These are phyloP conservation scores for Epicauta chinensis DNA, from an alignment of 1,140 invertebrate species.

Conservation along the genomic window DNA sequence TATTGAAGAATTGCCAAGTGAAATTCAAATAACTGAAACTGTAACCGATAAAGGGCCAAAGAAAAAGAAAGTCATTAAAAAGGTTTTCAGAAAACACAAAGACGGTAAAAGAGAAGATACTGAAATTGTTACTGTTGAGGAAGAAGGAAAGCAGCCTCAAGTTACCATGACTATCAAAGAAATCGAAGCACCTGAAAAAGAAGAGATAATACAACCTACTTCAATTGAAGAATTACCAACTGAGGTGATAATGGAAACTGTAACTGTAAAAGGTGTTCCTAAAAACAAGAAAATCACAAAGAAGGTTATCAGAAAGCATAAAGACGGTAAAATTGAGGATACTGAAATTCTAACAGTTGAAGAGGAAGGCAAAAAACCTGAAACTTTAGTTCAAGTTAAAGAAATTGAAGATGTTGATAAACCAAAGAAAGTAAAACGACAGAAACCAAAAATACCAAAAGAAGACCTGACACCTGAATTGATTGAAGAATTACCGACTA, in stretches of 20 bases:
- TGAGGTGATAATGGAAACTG: too few species aligned
- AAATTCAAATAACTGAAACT: slow-evolving; percentile 20
- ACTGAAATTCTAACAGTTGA: slow-evolving; percentile 39
- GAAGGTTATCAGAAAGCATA: too few species aligned
- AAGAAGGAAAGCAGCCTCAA: slow-evolving; percentile 34
- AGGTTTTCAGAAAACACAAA: slow-evolving; percentile 33
- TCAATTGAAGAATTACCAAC: slow-evolving; percentile 21
- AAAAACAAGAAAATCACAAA: too few species aligned
- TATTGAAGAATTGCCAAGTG: slow-evolving; percentile 31
- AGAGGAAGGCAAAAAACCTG: not conserved
- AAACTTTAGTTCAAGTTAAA: too few species aligned
- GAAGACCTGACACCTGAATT: too few species aligned
- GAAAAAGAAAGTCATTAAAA: slow-evolving; percentile 42
- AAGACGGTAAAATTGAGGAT: slow-evolving; percentile 21
- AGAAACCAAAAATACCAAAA: slow-evolving; percentile 26
- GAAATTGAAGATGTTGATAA: slow-evolving; percentile 5
- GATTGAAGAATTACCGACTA: slow-evolving; percentile 4
- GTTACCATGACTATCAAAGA: slow-evolving; percentile 34
- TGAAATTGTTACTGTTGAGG: slow-evolving; percentile 36
- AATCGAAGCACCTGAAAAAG: slow-evolving; percentile 40
- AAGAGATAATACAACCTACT: slow-evolving; percentile 13
- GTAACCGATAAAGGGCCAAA: not conserved
- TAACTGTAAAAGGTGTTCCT: too few species aligned
- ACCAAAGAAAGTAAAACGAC: slow-evolving; percentile 2
- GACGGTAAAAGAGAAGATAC: slow-evolving; percentile 31